Base-by-base conservation (phyloP, 1,140 invertebrate genomes). In the Odontomachus brunneus region DNA sequence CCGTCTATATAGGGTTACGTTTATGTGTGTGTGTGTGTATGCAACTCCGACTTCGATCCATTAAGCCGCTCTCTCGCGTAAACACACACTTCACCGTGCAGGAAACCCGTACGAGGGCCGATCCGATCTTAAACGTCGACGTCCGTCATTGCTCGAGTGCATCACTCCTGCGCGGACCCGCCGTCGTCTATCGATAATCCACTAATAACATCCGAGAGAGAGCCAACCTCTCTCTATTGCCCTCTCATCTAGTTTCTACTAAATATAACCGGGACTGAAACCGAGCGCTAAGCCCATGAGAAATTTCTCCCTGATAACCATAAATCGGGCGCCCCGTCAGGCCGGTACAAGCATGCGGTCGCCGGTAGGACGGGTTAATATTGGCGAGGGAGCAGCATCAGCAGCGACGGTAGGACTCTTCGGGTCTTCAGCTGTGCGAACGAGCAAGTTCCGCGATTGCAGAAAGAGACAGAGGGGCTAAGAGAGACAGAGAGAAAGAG, bases 311-410 rank as follows among this genome's bases (percentile, higher is more conserved):
- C 71, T 85, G 81, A 83, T 84, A 53, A 69, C 38, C 73, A 66
- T 87, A 86, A 86, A 87, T 87, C 85, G 62, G 33, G 44, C 49
- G 49, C 19, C 66, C 17, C n/a, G 66, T 69, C 66, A 69, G 48
- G 22, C 24, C n/a, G 73, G 55, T 76, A 55, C 49, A 57, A 67
- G 55, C 38, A 66, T 17, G 83, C 51, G 38, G 69, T 22, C 48
- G 76, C 82, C 17, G 48, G 22, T 55, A 67, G 65, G 66, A 86
- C 80, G 84, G 65, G 81, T 87, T 87, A 87, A 87, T 86, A 86
- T 83, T 49, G 57, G 48, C 49, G 19, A 51, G 71, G 53, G 0
- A 11, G 33, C 49, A 19, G 66, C 57, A 63, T 49, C n/a, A 38
- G 69, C n/a, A 74, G 19, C n/a, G 26, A 26, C 72, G 7, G 65